Evolutionary conservation across 2,113 vertebrate genomes (phyloP), one percentile per base, ranked within the genome.

Genomic region (Talpa occidentalis): DNA sequence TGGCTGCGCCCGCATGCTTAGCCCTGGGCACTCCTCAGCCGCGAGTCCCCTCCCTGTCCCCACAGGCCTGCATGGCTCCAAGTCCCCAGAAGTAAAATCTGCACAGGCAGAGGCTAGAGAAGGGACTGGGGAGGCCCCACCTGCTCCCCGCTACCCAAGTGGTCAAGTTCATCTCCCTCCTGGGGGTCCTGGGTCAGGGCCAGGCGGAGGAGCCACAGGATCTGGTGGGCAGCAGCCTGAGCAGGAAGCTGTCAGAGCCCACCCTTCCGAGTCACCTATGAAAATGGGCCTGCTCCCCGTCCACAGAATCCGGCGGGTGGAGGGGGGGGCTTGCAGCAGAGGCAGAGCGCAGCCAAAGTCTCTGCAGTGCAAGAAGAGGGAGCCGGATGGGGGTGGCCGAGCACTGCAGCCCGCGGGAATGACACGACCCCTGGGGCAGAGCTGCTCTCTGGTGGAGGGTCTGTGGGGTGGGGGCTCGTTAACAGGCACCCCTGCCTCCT

Each of bases 1-100:
- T 22, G 26, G 2, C 0, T 60, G 32, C 19, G 9, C 12, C 85
- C 56, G 21, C 2, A 0, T 0, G 24, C 67, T 24, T 7, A 30
- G 19, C 44, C 37, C 54, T 28, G 28, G 42, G 21, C 12, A 11
- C 42, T 0, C 11, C 62, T 54, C 47, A 26, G 70, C 59, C 7
- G 14, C 7, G 14, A 32, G 37, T 5, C 30, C 16, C 49, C 35
- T 60, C 28, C n/a, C 11, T 0, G 54, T 56, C 5, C 21, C 54
- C 54, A 0, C 19, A 56, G 54, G 54, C 54, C 21, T 2, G 54
- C 21, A 2, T 22, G 54, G 19, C 21, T 15, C 21, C 54, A 22
- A 5, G 54, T 7, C 54, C 1, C 30, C 44, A 62, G 44, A 82
- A 2, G 69, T 40, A 56, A 49, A n/a, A 10, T 0, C 2, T 90